Conservation (phyloP, 2,797 vertebrate species). For the Darevskia mixta region DNA sequence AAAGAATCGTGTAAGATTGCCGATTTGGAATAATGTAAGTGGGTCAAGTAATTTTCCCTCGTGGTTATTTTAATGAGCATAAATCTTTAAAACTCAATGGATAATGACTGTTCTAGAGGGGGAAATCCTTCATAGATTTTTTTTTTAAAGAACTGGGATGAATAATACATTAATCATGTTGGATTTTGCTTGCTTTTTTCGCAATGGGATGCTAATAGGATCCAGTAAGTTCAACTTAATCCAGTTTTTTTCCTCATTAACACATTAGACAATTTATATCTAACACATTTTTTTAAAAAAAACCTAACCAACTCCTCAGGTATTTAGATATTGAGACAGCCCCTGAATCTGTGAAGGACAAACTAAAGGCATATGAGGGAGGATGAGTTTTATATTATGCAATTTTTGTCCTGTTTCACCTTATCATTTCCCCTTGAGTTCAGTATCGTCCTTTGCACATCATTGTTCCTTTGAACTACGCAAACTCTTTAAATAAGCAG, state of each 20-base stretch:
- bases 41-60: slow-evolving; percentile 69
- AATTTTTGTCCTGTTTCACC: slow-evolving; percentile 74
- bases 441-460: slow-evolving; percentile 68
- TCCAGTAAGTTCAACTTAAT: slow-evolving; percentile 56
- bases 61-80: slow-evolving; percentile 29
- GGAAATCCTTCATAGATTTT: slow-evolving; percentile 48
- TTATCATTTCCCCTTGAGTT: slow-evolving; percentile 63
- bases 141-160: slow-evolving; percentile 43
- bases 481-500: slow-evolving; percentile 58
- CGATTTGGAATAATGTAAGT: slow-evolving; percentile 65
- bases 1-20: slow-evolving; percentile 69
- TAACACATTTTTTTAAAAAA: slow-evolving; percentile 16
- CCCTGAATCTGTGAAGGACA: slow-evolving; percentile 76
- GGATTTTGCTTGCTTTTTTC: slow-evolving; percentile 69
- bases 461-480: slow-evolving; percentile 69
- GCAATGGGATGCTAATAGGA: slow-evolving; percentile 64
- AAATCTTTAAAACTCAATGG: slow-evolving; percentile 24
- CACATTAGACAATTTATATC: slow-evolving; percentile 66
- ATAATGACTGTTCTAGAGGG: slow-evolving; percentile 28
- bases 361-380: slow-evolving; percentile 75
- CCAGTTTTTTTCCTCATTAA: slow-evolving; percentile 66
- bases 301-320: slow-evolving; percentile 81
- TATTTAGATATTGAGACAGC: slow-evolving; percentile 79
- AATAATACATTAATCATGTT: slow-evolving; percentile 40
- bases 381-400: slow-evolving; percentile 81